Evolutionary conservation across 2,888 invertebrate species (phyloP).

Genomic region (Rhorus exstirpatorius): DNA sequence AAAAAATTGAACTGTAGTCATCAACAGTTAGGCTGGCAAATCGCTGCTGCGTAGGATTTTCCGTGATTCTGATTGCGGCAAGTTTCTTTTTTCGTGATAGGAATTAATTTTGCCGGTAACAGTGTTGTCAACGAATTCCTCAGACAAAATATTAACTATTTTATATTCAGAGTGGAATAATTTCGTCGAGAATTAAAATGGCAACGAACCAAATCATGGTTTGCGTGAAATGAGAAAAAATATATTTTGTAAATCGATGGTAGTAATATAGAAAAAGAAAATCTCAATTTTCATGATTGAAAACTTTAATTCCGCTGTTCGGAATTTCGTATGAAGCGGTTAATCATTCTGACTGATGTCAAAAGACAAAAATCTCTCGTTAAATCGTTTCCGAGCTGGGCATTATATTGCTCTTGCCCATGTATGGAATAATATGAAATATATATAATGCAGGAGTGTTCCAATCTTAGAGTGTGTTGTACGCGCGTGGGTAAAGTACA

Average conservation of each 20-base stretch:
- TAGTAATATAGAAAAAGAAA: too few relatives aligned
- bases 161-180: too few relatives aligned
- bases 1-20: conserved; percentile 42
- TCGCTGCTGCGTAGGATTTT: background rate
- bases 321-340: background rate
- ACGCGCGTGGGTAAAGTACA: conserved; percentile 42
- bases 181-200: background rate
- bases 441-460: conserved; percentile 7
- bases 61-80: conserved; percentile 4
- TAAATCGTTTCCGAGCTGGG: background rate
- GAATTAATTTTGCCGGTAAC: too few relatives aligned
- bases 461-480: conserved; percentile 8
- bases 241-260: too few relatives aligned
- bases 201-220: too few relatives aligned
- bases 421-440: conserved; percentile 16
- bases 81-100: background rate
- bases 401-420: too few relatives aligned
- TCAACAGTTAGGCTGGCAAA: conserved; percentile 6
- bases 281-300: background rate
- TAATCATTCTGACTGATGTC: background rate
- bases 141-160: background rate
- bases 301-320: background rate
- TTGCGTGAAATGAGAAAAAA: too few relatives aligned
- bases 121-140: too few relatives aligned
- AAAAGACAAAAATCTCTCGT: background rate